phyloP scores from a whole-genome alignment of 2,113 vertebrate species.

The Neogale vison region DNA sequence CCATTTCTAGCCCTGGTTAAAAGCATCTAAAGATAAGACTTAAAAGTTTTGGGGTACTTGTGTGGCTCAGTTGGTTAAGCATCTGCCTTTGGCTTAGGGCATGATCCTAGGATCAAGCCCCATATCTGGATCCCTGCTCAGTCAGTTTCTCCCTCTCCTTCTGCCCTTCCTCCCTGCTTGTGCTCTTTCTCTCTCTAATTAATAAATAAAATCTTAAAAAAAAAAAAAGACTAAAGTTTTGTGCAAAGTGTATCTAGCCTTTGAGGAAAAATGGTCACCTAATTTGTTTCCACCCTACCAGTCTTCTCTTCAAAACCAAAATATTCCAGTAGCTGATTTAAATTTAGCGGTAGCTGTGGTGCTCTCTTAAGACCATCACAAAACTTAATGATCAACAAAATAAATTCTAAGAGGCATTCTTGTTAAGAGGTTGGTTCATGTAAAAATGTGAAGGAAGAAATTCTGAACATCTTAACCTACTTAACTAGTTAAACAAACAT shows the following conservation, averaged over 20 bases:
- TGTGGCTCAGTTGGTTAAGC: background rate
- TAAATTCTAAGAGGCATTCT: background rate
- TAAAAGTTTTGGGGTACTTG: background rate
- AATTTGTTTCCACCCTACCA: background rate
- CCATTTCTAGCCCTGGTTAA: background rate
- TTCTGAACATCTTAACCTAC: background rate
- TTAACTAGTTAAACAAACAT: background rate
- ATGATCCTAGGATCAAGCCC: background rate
- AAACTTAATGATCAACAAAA: background rate
- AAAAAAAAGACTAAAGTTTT: background rate
- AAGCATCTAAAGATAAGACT: background rate
- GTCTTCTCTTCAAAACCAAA: conserved; percentile 31
- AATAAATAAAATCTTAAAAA: no score
- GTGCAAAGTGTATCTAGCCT: background rate
- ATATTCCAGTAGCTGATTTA: background rate
- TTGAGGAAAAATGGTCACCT: background rate
- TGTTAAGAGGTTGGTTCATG: background rate
- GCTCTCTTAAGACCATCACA: background rate
- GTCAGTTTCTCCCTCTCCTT: no score
- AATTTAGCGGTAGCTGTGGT: background rate
- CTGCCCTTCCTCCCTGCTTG: no score
- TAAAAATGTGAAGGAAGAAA: background rate
- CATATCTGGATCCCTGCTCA: no score
- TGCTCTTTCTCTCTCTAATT: no score
- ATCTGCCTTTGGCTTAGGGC: background rate